Base-by-base conservation (phyloP, 2,797 vertebrate species). In the Lithobates pipiens region DNA sequence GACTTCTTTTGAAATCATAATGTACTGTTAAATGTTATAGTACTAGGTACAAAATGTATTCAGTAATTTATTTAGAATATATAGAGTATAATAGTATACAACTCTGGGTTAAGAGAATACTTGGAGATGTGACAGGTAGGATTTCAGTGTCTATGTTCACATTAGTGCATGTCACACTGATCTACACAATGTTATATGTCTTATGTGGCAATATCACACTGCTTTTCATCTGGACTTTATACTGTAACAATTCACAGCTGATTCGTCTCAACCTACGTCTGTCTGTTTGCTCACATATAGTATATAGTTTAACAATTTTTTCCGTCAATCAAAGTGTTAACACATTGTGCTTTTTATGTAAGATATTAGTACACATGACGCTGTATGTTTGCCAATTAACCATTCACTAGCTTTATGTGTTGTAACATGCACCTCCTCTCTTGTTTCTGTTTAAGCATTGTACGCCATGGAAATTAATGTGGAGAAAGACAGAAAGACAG, bases 381-480 rank as follows among this genome's bases (percentile, higher is more conserved):
- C n/a, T 93, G 92, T 95, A 93, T 95, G 93, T 95, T 94, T 95
- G 95, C 94, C 93, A 93, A 95, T 95, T 95, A 95, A 95, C 94
- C 93, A 92, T 93, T 95, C 95, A 95, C 95, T 94, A 93, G 95
- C 95, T 95, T 95, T 94, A 94, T 95, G 94, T 95, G 94, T 95
- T 95, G 93, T 95, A 95, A 95, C 95, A 93, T 92, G 94, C 95
- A 95, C 94, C 94, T 95, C 95, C 95, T 95, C 91, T 95, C 94
- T 96, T 96, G 93, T 96, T 95, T 95, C 92, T 92, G 89, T 95
- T 94, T 94, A 96, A 99, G 97, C 97, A 92, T 94, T 98, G 94
- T 98, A 97, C 93, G 96, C 97, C 95, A 99, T 99, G 98, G 97
- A 99, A 96, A 97, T 98, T 96, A 99, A 96, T 94, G 96, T 99